phyloP scores from a whole-genome alignment of 92 coral and sea anemone species.

The Hydrozoanthus gracilis region DNA sequence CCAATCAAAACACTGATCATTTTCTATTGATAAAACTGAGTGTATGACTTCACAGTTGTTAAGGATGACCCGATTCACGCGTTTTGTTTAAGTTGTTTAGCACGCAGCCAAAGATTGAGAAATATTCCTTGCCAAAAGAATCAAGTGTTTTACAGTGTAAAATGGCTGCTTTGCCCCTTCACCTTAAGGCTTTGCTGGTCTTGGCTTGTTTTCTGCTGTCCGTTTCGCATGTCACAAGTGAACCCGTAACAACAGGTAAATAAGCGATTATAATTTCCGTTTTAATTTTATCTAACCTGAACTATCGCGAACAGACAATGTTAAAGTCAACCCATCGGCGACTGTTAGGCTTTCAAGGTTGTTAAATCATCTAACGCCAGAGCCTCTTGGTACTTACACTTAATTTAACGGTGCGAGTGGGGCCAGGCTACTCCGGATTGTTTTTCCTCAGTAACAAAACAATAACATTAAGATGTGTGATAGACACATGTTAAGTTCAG shows the following conservation, averaged over 20 bases:
- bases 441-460: not conserved
- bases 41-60: constrained; percentile 40
- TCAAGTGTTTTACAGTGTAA: not conserved
- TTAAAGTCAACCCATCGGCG: too few species aligned
- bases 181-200: not conserved
- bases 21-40: constrained; percentile 32
- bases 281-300: not conserved
- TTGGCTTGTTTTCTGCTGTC: not conserved
- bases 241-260: constrained; percentile 49
- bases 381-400: not conserved
- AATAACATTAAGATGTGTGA: not conserved
- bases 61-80: not conserved
- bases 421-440: not conserved
- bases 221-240: constrained; percentile 11
- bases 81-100: not conserved
- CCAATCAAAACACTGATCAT: constrained; percentile 40
- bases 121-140: not conserved
- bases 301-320: not conserved
- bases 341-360: too few species aligned
- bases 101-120: not conserved
- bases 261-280: not conserved
- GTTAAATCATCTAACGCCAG: too few species aligned
- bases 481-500: not conserved
- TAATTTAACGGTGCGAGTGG: not conserved
- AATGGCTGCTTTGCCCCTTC: constrained; percentile 4